Evolutionary conservation across 1,140 invertebrate genomes (phyloP), one percentile per base, ranked within the genome.

Genomic region (Drosophila parvula): DNA sequence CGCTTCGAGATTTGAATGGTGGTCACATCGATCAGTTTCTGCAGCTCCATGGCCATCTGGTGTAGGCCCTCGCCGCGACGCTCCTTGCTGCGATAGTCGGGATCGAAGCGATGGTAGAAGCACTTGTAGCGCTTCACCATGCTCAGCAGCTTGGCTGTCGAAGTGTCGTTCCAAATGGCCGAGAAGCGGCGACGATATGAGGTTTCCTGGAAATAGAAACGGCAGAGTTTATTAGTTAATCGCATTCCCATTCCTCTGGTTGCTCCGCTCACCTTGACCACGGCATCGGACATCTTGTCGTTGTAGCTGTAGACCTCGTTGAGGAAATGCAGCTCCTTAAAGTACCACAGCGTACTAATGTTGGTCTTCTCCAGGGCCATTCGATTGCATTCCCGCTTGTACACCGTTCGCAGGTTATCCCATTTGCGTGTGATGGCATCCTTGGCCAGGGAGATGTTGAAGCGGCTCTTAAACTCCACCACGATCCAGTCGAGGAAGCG

Each of bases 381-480:
- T 9, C 90, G 90, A 81, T 91, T 91, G 57, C 90, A 91, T 64
- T 91, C 90, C n/a, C 90, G 81, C 57, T 91, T 91, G 59, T 91
- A 91, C 5, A 91, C 90, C 3, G 90, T 91, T 1, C 90, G 77
- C 48, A 91, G 78, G 75, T 91, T 91, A 40, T 91, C 90, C 90
- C 90, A 91, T 67, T 91, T 91, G 0, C 90, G 71, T 10, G 90
- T 91, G 45, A 91, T 90, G 58, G 90, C 90, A 67, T 91, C 90
- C 45, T 86, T 91, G 22, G 90, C 90, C 40, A 91, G 28, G 10
- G 86, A 74, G 18, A 91, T 80, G 43, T 91, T 91, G 12, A 91
- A 91, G 16, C 90, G 86, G 48, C 88, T 78, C 48, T 89, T 89
- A 14, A 91, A 91, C 65, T 91, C 90, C 1, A 81, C 51, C 28